phyloP scores from a whole-genome alignment of 2,113 vertebrate species.

The Hoplias malabaricus region DNA sequence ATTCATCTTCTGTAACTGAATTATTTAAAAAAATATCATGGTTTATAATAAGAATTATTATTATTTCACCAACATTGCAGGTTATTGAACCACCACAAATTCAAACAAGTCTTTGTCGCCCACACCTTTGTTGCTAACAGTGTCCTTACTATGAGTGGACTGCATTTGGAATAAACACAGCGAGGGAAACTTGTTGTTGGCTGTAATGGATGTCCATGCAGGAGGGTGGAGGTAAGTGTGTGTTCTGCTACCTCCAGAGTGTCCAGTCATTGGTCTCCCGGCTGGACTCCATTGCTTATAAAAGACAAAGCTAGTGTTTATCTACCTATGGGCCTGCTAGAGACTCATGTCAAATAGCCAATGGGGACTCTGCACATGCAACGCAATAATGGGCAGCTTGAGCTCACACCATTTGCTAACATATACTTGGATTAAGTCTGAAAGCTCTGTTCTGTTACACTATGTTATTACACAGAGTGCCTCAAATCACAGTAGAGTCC shows the following conservation, averaged over 20 bases:
- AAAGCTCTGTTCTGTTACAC: neutral
- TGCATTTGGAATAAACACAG: conserved; percentile 50
- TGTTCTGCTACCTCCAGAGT: conserved; percentile 45
- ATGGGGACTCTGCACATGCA: conserved; percentile 27
- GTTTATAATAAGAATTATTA: too few species aligned
- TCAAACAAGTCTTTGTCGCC: conserved; percentile 47
- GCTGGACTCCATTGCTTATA: conserved; percentile 42
- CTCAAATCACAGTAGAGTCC: neutral
- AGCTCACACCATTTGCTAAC: conserved; percentile 37
- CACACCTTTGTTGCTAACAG: conserved; percentile 48
- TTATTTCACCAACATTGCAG: conserved; percentile 28
- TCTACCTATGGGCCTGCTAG: conserved; percentile 35
- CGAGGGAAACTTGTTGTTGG: conserved; percentile 41
- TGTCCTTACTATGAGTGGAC: conserved; percentile 39
- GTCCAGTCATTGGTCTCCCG: conserved; percentile 52
- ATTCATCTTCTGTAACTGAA: too few species aligned
- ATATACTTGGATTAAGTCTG: neutral
- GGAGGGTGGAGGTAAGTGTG: conserved; percentile 55
- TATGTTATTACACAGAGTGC: neutral
- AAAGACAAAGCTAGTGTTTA: conserved; percentile 44
- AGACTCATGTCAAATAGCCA: conserved; percentile 12
- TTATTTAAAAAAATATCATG: too few species aligned
- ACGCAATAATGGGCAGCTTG: conserved; percentile 45
- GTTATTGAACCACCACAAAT: conserved; percentile 43
- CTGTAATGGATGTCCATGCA: conserved; percentile 61